phyloP scores from a whole-genome alignment of 2,113 vertebrate species.

The Brachyistius frenatus region DNA sequence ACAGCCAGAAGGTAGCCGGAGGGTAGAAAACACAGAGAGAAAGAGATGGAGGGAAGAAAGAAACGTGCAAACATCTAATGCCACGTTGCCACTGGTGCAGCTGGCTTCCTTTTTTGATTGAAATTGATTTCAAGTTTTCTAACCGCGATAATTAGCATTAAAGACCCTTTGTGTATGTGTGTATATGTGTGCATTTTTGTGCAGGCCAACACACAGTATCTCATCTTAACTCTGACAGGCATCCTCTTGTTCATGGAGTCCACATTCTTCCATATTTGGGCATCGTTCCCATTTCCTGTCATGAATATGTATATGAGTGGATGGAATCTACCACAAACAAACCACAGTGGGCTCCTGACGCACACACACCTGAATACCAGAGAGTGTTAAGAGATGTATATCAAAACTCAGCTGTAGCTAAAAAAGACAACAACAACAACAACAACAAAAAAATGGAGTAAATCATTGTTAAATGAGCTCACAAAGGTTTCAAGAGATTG shows the following conservation, averaged over 20 bases:
- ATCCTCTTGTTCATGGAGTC: constrained; percentile 40
- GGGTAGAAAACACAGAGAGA: constrained; percentile 65
- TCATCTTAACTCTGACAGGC: constrained; percentile 47
- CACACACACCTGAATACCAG: constrained; percentile 52
- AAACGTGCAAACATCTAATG: constrained; percentile 71
- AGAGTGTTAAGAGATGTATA: constrained; percentile 29
- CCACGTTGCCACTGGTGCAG: constrained; percentile 54
- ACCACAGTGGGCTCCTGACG: constrained; percentile 47
- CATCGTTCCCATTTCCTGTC: constrained; percentile 55
- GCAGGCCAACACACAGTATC: constrained; percentile 3
- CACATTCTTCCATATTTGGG: constrained; percentile 58
- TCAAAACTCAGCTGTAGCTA: constrained; percentile 39
- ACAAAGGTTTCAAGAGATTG: constrained; percentile 1
- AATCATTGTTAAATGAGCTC: constrained; percentile 30
- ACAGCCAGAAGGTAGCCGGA: constrained; percentile 69
- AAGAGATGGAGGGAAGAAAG: constrained; percentile 61
- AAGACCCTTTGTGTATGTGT: constrained; percentile 17
- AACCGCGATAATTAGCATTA: constrained; percentile 55
- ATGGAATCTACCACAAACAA: constrained; percentile 61
- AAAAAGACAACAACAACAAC: constrained; percentile 24
- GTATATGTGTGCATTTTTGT: constrained; percentile 12
- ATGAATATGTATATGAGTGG: constrained; percentile 70
- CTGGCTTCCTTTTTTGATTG: constrained; percentile 60
- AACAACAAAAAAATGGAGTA: neutral
- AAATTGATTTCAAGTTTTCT: constrained; percentile 59